phyloP scores from a whole-genome alignment of 1,140 invertebrate genomes.

The Sarcophaga bullata region DNA sequence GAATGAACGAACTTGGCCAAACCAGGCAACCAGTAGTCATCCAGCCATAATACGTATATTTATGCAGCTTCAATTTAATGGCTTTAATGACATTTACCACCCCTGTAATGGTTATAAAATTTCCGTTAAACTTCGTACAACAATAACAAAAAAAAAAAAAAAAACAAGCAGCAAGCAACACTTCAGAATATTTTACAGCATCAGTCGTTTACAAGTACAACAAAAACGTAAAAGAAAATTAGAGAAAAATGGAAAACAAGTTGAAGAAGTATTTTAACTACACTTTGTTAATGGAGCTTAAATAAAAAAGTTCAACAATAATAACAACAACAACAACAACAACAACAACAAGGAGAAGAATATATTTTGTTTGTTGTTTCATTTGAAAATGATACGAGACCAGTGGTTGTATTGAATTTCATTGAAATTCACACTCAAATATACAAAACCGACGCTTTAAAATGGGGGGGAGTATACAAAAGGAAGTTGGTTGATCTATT shows the following conservation, averaged over 20 bases:
- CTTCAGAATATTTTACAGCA: no score
- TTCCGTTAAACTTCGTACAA: not conserved
- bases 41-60: constrained; percentile 3
- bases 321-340: not conserved
- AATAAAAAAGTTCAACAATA: constrained; percentile 8
- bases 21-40: not conserved
- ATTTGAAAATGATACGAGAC: constrained; percentile 1
- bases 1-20: not conserved
- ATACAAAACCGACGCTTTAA: no score
- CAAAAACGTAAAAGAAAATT: not conserved
- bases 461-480: no score
- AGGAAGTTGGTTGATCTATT: no score
- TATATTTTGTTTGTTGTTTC: not conserved
- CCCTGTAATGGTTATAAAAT: constrained; percentile 9
- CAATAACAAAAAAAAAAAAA: not conserved
- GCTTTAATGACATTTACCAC: constrained; percentile 17
- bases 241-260: no score
- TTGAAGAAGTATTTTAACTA: constrained; percentile 11
- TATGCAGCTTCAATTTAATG: constrained; percentile 18
- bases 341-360: not conserved
- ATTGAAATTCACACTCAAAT: no score
- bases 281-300: constrained; percentile 21
- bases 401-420: not conserved
- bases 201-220: no score
- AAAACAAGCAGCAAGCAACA: no score